These are phyloP conservation scores for Chymomyza costata DNA, from an alignment of 1,140 invertebrate genomes.

Conservation along the genomic window DNA sequence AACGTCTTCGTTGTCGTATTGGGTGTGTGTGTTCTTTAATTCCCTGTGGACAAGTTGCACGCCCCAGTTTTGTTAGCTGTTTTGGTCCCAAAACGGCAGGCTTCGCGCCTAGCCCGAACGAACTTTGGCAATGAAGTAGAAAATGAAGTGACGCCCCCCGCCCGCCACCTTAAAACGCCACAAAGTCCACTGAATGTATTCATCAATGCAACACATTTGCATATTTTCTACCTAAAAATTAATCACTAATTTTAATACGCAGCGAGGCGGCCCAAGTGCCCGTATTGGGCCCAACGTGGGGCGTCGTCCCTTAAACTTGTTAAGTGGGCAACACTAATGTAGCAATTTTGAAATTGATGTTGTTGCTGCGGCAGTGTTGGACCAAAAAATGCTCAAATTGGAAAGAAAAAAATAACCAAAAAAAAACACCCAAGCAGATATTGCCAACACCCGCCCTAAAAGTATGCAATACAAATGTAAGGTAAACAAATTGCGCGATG, in stretches of 20 bases:
- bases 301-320: conserved; percentile 57
- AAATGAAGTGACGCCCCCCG: conserved; percentile 63
- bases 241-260: conserved; percentile 75
- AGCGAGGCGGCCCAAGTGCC: conserved; percentile 23
- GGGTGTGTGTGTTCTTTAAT: conserved; percentile 23
- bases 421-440: background rate
- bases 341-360: conserved; percentile 74
- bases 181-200: conserved; percentile 56
- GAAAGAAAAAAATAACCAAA: conserved; percentile 1
- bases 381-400: conserved; percentile 6
- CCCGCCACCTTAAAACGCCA: conserved; percentile 3
- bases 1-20: background rate
- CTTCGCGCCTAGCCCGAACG: no score
- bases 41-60: conserved; percentile 46
- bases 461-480: conserved; percentile 37
- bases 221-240: conserved; percentile 74
- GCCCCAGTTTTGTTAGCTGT: background rate
- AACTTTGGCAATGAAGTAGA: conserved; percentile 74
- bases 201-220: conserved; percentile 72
- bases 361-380: conserved; percentile 14
- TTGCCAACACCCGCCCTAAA: background rate
- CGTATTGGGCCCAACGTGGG: background rate
- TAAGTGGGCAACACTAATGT: conserved; percentile 75
- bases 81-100: conserved; percentile 19
- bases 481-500: conserved; percentile 75